Percentiles rank a stretch among this genome's conserved stretches.
These are phyloP conservation scores for Phoxinus dragarum DNA, from an alignment of 2,797 vertebrate genomes.

Conservation along the genomic window DNA sequence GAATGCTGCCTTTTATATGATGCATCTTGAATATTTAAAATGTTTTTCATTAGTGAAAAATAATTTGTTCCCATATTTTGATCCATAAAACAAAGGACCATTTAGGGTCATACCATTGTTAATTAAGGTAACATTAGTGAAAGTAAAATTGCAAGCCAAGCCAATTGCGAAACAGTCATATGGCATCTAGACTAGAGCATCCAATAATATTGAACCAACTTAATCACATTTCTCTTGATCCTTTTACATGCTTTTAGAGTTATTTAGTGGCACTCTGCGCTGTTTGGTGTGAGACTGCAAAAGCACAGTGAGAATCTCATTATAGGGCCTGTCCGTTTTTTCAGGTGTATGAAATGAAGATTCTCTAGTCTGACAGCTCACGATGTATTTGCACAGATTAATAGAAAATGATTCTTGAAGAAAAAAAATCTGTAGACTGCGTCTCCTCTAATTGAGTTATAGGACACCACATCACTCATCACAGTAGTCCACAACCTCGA, in stretches of 20 bases:
- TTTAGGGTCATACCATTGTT: not conserved
- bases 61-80: not conserved
- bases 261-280: not conserved
- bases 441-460: conserved; percentile 70
- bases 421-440: conserved; percentile 56
- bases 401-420: conserved; percentile 69
- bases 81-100: not conserved
- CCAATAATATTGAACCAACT: not conserved
- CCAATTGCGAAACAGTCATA: not conserved
- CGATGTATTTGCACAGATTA: conserved; percentile 59
- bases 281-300: conserved; percentile 48
- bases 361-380: conserved; percentile 60
- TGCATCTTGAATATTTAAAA: not conserved
- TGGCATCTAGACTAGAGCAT: not conserved
- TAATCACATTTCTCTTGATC: conserved; percentile 29
- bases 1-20: too few species aligned
- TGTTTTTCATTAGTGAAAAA: not conserved
- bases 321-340: conserved; percentile 68
- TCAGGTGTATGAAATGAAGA: conserved; percentile 69
- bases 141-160: not conserved
- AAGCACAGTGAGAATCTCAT: conserved; percentile 66
- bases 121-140: not conserved
- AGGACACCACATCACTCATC: conserved; percentile 59
- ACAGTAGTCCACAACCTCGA: conserved; percentile 46
- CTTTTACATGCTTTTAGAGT: conserved; percentile 9